Conservation (phyloP, 2,888 invertebrate genomes). For the Drosophila multiciliata region DNA sequence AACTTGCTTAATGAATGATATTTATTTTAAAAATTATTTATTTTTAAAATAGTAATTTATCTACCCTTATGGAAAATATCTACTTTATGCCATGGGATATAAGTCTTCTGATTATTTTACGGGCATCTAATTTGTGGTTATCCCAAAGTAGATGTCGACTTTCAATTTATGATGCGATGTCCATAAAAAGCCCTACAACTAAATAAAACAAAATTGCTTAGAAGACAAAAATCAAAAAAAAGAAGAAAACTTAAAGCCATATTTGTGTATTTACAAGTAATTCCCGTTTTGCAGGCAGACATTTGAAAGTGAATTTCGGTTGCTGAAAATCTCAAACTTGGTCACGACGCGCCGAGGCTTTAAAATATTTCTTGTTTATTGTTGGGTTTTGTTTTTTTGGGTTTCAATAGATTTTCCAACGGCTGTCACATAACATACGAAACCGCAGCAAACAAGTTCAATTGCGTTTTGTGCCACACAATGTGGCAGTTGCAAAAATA, state of each 20-base stretch:
- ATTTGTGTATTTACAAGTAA: conserved; percentile 25
- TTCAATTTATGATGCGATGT: conserved; percentile 53
- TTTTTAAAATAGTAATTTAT: not conserved
- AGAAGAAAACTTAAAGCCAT: conserved; percentile 22
- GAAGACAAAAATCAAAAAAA: not conserved
- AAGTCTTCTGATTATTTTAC: not conserved
- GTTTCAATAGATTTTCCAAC: conserved; percentile 24
- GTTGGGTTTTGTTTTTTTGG: conserved; percentile 11
- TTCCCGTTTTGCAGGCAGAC: conserved; percentile 44
- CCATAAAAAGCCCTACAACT: conserved; percentile 42
- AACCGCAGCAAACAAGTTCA: conserved; percentile 69
- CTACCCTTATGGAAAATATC: not conserved
- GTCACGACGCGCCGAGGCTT: conserved; percentile 53
- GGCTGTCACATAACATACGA: conserved; percentile 34
- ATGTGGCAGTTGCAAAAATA: conserved; percentile 33
- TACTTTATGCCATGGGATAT: not conserved
- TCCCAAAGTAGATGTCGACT: not conserved
- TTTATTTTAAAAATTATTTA: conserved; percentile 47
- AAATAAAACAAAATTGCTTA: conserved; percentile 1
- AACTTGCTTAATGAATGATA: conserved; percentile 33
- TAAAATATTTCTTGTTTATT: conserved; percentile 35
- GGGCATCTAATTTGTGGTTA: not conserved
- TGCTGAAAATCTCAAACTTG: conserved; percentile 61
- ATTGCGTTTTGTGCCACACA: conserved; percentile 58
- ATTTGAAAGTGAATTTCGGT: conserved; percentile 70